A percentile compares a stretch with the other conserved stretches of the same genome.
phyloP scores from a whole-genome alignment of 2,797 vertebrate genomes.

The Eleutherodactylus coqui region DNA sequence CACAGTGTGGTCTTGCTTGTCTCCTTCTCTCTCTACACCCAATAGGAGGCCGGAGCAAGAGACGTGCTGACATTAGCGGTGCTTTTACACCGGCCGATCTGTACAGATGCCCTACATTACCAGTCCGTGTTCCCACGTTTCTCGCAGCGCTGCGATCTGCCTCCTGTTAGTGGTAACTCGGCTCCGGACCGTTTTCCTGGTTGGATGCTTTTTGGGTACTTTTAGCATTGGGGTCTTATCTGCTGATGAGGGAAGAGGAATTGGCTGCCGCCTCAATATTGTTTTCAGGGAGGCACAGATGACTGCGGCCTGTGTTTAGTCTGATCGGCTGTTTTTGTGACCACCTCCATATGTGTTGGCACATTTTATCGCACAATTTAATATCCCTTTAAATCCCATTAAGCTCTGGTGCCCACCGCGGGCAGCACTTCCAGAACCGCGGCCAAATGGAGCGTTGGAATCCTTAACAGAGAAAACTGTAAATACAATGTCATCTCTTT shows the following conservation, averaged over 20 bases:
- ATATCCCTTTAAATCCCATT: conserved; percentile 28
- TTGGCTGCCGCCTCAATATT: neutral
- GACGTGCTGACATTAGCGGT: no score
- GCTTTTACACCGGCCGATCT: no score
- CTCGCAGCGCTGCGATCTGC: neutral
- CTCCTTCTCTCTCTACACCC: no score
- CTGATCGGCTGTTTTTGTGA: conserved; percentile 18
- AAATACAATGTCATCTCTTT: neutral
- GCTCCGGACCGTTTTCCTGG: neutral
- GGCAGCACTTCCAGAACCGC: neutral
- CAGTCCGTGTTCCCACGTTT: no score
- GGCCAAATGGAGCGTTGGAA: neutral
- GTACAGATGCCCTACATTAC: no score
- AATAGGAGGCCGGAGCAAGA: no score
- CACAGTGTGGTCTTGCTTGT: no score
- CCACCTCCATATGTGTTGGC: conserved; percentile 22
- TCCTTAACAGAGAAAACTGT: neutral
- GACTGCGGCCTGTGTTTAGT: neutral
- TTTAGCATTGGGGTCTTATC: neutral
- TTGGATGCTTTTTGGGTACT: neutral
- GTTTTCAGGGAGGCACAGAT: neutral
- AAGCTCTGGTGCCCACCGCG: conserved; percentile 3
- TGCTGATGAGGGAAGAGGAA: no score
- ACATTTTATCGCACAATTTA: conserved; percentile 12
- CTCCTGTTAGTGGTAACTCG: neutral